phyloP scores from a whole-genome alignment of 2,113 vertebrate species.

The Leucosticte australis region DNA sequence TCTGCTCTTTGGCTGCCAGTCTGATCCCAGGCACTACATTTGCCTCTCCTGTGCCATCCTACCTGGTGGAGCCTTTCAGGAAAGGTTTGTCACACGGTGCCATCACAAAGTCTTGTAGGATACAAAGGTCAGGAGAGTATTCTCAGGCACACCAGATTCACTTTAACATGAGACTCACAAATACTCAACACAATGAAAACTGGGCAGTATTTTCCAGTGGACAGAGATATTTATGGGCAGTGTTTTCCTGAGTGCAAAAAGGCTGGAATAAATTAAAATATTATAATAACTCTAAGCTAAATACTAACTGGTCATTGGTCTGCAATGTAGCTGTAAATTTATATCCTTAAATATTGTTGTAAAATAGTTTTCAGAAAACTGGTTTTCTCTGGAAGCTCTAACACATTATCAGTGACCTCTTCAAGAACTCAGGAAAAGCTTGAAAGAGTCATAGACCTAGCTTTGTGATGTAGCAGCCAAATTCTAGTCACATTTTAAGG shows the following conservation, averaged over 20 bases:
- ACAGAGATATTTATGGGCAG: background rate
- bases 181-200: background rate
- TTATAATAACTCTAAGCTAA: background rate
- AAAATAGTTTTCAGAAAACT: background rate
- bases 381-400: background rate
- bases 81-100: rapidly evolving
- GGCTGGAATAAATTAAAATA: background rate
- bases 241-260: background rate
- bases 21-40: background rate
- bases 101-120: background rate
- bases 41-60: background rate
- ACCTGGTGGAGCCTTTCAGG: background rate
- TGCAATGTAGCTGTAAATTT: background rate
- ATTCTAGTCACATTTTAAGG: background rate
- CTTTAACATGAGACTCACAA: background rate
- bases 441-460: background rate
- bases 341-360: background rate
- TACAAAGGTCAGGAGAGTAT: rapidly evolving
- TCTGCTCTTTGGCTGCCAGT: background rate
- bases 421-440: background rate
- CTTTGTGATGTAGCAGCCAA: background rate
- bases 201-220: background rate
- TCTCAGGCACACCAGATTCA: background rate
- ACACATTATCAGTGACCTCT: background rate
- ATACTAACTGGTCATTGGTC: background rate